phyloP scores from a whole-genome alignment of 1,140 invertebrate genomes.

The Mamestra configurata region DNA sequence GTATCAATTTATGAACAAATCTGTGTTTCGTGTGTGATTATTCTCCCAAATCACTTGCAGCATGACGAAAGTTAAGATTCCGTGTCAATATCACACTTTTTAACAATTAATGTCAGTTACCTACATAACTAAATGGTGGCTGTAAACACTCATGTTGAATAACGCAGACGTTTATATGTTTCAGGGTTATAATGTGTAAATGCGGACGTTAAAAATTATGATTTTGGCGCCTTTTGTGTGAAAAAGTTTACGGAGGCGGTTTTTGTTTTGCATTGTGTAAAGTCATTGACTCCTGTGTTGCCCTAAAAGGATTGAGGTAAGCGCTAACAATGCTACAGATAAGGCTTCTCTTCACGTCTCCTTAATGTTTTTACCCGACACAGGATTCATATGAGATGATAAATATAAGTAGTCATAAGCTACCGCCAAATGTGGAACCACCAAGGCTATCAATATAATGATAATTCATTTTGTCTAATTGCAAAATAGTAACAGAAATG shows the following conservation, averaged over 20 bases:
- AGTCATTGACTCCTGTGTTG: background rate
- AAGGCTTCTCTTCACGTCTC: background rate
- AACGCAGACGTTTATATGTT: slow-evolving; percentile 1
- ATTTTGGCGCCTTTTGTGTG: slow-evolving; percentile 29
- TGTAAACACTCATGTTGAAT: slow-evolving; percentile 14
- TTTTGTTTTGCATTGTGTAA: slow-evolving; percentile 20
- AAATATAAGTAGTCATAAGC: no score
- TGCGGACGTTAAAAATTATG: slow-evolving; percentile 29
- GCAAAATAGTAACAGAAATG: slow-evolving; percentile 6
- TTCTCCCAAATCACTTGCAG: slow-evolving; percentile 50
- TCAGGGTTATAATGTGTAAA: slow-evolving; percentile 23
- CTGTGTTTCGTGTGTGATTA: slow-evolving; percentile 56
- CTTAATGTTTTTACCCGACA: background rate
- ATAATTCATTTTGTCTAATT: slow-evolving; percentile 7
- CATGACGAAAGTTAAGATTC: slow-evolving; percentile 47
- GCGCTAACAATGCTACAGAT: slow-evolving; percentile 9
- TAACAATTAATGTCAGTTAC: slow-evolving; percentile 47
- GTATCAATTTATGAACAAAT: slow-evolving; percentile 66
- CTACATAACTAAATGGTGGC: slow-evolving; percentile 24
- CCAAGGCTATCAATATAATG: no score
- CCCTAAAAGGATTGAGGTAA: background rate
- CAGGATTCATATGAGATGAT: background rate
- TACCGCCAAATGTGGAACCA: no score
- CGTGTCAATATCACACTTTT: slow-evolving; percentile 47
- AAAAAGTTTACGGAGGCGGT: background rate